phyloP scores from a whole-genome alignment of 1,140 invertebrate species.

The Caenorhabditis tropicalis region DNA sequence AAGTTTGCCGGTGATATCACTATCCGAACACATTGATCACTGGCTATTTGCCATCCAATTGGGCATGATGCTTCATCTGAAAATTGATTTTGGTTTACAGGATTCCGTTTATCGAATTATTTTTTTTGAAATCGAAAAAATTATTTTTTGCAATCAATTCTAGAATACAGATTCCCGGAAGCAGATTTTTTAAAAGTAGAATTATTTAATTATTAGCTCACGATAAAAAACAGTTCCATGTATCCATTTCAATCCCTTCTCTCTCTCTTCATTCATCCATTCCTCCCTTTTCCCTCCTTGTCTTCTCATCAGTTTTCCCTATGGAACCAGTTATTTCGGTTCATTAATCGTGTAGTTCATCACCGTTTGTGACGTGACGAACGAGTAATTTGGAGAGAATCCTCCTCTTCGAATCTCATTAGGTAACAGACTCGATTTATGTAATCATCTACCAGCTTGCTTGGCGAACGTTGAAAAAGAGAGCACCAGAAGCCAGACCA shows the following conservation, averaged over 20 bases:
- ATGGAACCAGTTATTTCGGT: constrained; percentile 38
- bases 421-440: constrained; percentile 37
- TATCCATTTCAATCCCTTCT: constrained; percentile 5
- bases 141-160: no score
- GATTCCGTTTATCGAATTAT: no score
- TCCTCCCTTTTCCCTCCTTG: background rate
- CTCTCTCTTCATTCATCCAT: background rate
- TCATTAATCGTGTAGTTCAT: constrained; percentile 40
- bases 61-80: constrained; percentile 21
- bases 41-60: constrained; percentile 22
- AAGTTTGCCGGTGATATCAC: background rate
- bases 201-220: no score
- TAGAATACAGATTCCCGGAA: no score
- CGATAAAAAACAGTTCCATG: background rate
- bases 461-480: background rate
- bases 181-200: no score
- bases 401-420: constrained; percentile 11
- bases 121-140: no score
- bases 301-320: constrained; percentile 5
- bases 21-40: constrained; percentile 30
- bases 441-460: constrained; percentile 38
- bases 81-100: background rate
- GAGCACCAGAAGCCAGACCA: background rate
- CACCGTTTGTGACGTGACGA: constrained; percentile 3
- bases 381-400: background rate